Base-by-base conservation (phyloP, 2,113 vertebrate species). In the Zingel zingel region DNA sequence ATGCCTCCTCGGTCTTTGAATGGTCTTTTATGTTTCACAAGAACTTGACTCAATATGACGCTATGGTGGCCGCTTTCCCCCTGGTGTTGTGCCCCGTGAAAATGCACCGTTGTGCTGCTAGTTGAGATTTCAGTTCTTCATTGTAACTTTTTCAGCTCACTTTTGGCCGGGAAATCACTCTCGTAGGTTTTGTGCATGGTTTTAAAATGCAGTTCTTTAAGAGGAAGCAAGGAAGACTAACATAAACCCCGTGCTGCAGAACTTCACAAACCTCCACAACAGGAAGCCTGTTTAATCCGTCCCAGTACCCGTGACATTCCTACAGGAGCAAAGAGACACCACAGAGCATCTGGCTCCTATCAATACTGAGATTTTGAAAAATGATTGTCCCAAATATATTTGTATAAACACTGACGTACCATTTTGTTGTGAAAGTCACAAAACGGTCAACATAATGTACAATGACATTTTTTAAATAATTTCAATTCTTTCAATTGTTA, bases 301-400 rank as follows among this genome's bases (percentile, higher is more conserved):
- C 53, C 78, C 74, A 79, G 82, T 74, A 50, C 18, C 56, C 3
- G 4, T 56, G 39, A 62, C 66, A 79, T 88, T 88, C 54, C 70
- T 33, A 71, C 75, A 70, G 64, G 18, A 70, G 74, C 74, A 39
- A 16, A 56, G 36, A 36, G 33, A 25, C 23, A 59, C 62, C 47
- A 39, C 75, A 77, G 48, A 54, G 14, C 66, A 82, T 75, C 82
- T 82, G 82, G 74, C 71, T 85, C 67, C 45, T 18, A 63, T 64
- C 43, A 73, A 53, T 36, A 39, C 48, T 45, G 12, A 62, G 18
- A 33, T 51, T 63, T 51, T 51, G 8, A 9, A 51, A 58, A 65
- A 21, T 0, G 0, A 23, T 23, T 39, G 21, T 48, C 14, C 23
- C 21, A 45, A 43, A 67, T 39, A n/a, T 18, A 43, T 33, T 48